Evolutionary conservation across 2,888 invertebrate genomes (phyloP).

Genomic region (Shargacucullia verbasci): DNA sequence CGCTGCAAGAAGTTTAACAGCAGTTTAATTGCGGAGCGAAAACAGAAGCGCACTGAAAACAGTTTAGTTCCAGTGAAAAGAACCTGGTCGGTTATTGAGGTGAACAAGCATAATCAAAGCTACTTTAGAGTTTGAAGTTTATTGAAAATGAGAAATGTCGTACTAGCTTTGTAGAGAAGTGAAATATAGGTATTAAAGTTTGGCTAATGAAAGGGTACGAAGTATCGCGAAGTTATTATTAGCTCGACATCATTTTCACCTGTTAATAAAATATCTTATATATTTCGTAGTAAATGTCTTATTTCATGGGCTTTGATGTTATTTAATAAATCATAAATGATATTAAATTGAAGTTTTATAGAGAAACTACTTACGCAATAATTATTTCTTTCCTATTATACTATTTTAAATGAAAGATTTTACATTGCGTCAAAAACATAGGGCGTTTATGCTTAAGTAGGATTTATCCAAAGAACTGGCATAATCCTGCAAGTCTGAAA

Average conservation of each 20-base stretch:
- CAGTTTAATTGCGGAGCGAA: slow-evolving; percentile 87
- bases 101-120: slow-evolving; percentile 70
- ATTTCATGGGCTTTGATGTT: no score
- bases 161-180: slow-evolving; percentile 38
- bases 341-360: no score
- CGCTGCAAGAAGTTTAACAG: slow-evolving; percentile 88
- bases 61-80: slow-evolving; percentile 84
- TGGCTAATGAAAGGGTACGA: slow-evolving; percentile 48
- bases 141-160: slow-evolving; percentile 72
- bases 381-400: no score
- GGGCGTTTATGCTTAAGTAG: no score
- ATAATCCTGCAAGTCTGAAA: not conserved
- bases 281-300: not conserved
- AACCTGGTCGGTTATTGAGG: slow-evolving; percentile 78
- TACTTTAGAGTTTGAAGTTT: slow-evolving; percentile 70
- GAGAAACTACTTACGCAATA: no score
- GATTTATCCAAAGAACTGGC: no score
- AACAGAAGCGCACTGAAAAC: slow-evolving; percentile 86
- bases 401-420: no score
- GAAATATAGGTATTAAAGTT: slow-evolving; percentile 65
- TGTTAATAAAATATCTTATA: slow-evolving; percentile 12
- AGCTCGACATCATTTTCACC: slow-evolving; percentile 12
- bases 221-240: slow-evolving; percentile 18
- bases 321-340: no score
- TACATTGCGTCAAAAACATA: no score